Conservation (phyloP, 1,140 invertebrate genomes). For the Oreohelix idahoensis region DNA sequence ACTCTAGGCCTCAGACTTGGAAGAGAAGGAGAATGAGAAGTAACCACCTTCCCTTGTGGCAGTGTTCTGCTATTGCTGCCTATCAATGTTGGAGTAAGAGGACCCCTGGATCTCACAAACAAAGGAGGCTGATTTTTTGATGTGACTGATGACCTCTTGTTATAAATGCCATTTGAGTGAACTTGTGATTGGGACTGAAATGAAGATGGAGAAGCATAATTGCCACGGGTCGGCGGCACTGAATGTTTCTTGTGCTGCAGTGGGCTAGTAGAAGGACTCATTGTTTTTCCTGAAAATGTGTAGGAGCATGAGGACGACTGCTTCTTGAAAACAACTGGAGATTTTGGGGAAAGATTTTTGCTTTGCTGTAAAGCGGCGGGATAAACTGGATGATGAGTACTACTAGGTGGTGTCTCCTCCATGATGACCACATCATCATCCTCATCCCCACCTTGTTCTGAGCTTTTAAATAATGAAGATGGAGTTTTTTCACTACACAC, state of each 20-base stretch:
- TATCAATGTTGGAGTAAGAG: neutral
- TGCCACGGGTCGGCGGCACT: neutral
- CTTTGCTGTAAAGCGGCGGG: neutral
- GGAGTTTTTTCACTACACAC: no score
- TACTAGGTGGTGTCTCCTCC: neutral
- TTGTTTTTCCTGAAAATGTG: neutral
- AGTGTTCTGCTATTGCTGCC: neutral
- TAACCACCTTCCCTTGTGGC: neutral
- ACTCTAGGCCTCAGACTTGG: neutral
- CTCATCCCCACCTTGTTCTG: neutral
- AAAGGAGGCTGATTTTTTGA: neutral
- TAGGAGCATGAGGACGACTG: neutral
- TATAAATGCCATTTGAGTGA: neutral
- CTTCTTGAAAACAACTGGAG: neutral
- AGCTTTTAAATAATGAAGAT: neutral
- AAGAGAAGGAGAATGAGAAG: neutral
- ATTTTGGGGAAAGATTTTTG: neutral
- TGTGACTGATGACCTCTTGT: neutral
- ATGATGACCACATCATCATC: constrained; percentile 6
- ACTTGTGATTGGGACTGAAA: neutral
- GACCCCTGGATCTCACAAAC: neutral
- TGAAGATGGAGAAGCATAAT: neutral
- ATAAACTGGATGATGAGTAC: neutral
- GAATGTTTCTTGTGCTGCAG: neutral
- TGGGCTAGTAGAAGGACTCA: neutral